Evolutionary conservation across 2,797 vertebrate species (phyloP).

Genomic region (Holocentrus rufus): DNA sequence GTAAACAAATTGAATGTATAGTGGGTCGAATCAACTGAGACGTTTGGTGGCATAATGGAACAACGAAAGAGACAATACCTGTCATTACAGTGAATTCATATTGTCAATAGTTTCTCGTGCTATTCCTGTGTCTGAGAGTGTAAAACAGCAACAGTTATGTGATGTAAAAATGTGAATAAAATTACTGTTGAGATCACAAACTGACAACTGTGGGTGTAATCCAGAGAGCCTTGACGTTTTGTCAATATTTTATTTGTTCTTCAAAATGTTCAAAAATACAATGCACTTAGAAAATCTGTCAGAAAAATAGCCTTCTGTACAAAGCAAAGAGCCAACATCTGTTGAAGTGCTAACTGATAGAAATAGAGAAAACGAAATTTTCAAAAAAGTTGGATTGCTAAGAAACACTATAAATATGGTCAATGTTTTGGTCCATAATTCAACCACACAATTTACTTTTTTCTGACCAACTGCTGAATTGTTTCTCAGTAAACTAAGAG

Average conservation of each 20-base stretch:
- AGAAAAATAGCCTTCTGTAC: constrained; percentile 65
- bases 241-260: constrained; percentile 51
- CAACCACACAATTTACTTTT: background rate
- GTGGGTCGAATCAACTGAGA: background rate
- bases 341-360: constrained; percentile 21
- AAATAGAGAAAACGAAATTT: background rate
- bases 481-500: constrained; percentile 17
- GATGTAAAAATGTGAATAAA: constrained; percentile 13
- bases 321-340: constrained; percentile 51
- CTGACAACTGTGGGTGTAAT: background rate
- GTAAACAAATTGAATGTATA: background rate
- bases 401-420: constrained; percentile 22
- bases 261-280: constrained; percentile 57
- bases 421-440: constrained; percentile 9
- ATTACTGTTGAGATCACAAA: constrained; percentile 4
- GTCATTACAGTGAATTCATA: background rate
- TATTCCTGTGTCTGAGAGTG: background rate
- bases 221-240: background rate
- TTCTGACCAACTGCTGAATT: background rate
- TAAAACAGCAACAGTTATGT: constrained; percentile 38
- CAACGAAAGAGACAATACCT: background rate
- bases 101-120: background rate
- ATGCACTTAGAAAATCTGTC: constrained; percentile 59
- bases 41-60: background rate
- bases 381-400: constrained; percentile 14